These are phyloP conservation scores for Apteryx mantelli DNA, from an alignment of 2,113 vertebrate genomes.

Conservation along the genomic window DNA sequence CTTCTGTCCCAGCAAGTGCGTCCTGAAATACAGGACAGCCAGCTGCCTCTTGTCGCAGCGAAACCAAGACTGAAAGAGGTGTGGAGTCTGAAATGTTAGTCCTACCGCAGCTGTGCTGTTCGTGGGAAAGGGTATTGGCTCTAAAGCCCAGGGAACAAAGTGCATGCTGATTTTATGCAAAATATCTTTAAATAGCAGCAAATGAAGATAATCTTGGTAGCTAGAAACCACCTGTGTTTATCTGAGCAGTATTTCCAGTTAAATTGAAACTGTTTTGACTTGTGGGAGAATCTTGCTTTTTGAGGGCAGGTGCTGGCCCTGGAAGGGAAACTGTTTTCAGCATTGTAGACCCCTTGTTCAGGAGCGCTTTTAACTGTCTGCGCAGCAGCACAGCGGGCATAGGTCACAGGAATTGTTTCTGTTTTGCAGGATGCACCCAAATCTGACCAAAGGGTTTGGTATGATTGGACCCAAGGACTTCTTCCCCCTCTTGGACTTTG, in stretches of 20 bases:
- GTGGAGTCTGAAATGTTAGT: background rate
- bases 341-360: no score
- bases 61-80: background rate
- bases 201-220: background rate
- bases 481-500: slow-evolving; percentile 95
- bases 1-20: background rate
- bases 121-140: background rate
- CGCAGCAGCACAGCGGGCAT: background rate
- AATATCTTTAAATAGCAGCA: background rate
- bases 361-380: no score
- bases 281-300: no score
- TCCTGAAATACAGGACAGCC: background rate
- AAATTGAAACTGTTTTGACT: no score
- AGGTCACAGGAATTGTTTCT: background rate
- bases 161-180: background rate
- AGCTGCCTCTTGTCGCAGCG: background rate
- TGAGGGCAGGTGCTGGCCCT: background rate
- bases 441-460: slow-evolving; percentile 94
- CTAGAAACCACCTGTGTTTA: fast-evolving
- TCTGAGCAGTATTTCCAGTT: fast-evolving
- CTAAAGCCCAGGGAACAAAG: background rate
- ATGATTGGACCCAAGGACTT: slow-evolving; percentile 96
- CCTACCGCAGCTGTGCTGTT: background rate
- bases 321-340: no score
- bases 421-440: slow-evolving; percentile 85